Percentiles rank a stretch among this genome's conserved stretches.
These are phyloP conservation scores for Erethizon dorsatum DNA, from an alignment of 2,797 vertebrate genomes.

Conservation along the genomic window DNA sequence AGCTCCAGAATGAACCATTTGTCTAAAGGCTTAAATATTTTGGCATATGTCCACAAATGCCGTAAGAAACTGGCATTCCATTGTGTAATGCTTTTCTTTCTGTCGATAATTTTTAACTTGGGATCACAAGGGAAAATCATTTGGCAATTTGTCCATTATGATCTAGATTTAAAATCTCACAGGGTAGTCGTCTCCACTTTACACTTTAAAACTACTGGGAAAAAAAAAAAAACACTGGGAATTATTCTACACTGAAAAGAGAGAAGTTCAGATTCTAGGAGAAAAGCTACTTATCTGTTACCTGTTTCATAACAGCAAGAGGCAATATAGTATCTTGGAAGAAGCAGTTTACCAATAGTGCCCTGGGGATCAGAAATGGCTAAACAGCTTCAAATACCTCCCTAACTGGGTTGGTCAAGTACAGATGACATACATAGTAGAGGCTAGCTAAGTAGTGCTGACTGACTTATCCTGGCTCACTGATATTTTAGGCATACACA, in stretches of 20 bases:
- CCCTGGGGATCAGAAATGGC: conserved; percentile 51
- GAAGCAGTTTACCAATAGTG: conserved; percentile 26
- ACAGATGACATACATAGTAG: conserved; percentile 41
- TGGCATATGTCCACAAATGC: conserved; percentile 76
- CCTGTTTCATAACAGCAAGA: conserved; percentile 68
- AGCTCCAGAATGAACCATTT: conserved; percentile 71
- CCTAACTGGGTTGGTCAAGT: conserved; percentile 2
- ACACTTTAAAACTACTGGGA: conserved; percentile 62
- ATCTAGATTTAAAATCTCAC: conserved; percentile 71
- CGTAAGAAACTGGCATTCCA: conserved; percentile 78
- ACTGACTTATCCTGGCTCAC: conserved; percentile 53
- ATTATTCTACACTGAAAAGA: conserved; percentile 56
- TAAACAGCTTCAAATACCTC: conserved; percentile 62
- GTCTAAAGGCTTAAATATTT: conserved; percentile 75
- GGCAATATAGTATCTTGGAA: conserved; percentile 43
- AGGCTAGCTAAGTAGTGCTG: conserved; percentile 44
- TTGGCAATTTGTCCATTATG: conserved; percentile 66
- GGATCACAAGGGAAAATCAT: conserved; percentile 73
- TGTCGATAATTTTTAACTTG: conserved; percentile 74
- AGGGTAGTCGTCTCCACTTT: conserved; percentile 23
- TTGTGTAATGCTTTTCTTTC: conserved; percentile 75
- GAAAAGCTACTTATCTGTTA: conserved; percentile 66
- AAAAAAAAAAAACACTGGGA: conserved; percentile 48
- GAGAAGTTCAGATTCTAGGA: conserved; percentile 46
- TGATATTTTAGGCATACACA: conserved; percentile 50